Evolutionary conservation across 1,140 invertebrate species (phyloP), one percentile per base, ranked within the genome.

Genomic region (Diuraphis noxia): DNA sequence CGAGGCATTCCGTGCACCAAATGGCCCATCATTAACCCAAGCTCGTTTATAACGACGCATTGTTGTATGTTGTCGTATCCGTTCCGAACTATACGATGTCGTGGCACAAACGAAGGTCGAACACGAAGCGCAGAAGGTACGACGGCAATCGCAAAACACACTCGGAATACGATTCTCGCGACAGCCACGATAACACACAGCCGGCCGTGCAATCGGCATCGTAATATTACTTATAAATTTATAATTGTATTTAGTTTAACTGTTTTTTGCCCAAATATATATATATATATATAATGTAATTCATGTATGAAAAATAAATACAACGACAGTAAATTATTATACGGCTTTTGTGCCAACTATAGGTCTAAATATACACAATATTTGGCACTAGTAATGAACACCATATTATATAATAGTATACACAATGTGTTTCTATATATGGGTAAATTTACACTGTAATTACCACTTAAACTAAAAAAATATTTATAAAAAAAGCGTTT

Each of bases 1-100:
- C 87, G 87, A 88, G 52, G 87, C 52, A 63, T 88, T 88, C 38
- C 87, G 86, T 72, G 52, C 86, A 19, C 52, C 86, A 72, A 88
- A 88, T 72, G 87, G 87, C 87, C 87, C 30, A 25, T 88, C 87
- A 72, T 88, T 88, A 63, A 38, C 52, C 30, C 1, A 5, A 13
- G 49, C 34, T 25, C 38, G 87, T 72, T 30, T 30, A 25, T 72
- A 23, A 88, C 87, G 36, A 72, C 87, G 23, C 25, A n/a, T 72
- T 30, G 36, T 63, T 72, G 52, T 72, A 4, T 88, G 56, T 25
- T 25, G 77, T n/a, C 17, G 36, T 36, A 87, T 23, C 46, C 86
- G 86, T 52, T 36, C 46, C 49, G 34, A 36, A 36, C 46, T 21
- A 36, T 40, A 38, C 36, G 40, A 30, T 1, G 10, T 30, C 25